A percentile compares a stretch with the other conserved stretches of the same genome.
Evolutionary conservation across 2,797 vertebrate species (phyloP).

Genomic region (Channallabes apus): DNA sequence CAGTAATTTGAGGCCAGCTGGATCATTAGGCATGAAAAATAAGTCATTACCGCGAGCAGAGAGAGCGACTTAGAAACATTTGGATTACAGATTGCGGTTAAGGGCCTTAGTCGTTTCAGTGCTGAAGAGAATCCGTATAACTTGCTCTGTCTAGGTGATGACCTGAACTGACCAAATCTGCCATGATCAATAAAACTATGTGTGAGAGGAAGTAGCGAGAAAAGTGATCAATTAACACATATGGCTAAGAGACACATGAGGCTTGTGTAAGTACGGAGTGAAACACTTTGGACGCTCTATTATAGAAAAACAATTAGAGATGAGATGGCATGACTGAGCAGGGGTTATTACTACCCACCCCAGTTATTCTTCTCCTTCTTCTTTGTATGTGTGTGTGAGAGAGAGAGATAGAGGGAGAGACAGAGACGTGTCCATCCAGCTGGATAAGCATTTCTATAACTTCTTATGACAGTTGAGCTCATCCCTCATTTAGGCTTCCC

Average conservation of each 20-base stretch:
- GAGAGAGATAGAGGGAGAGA: too few relatives aligned
- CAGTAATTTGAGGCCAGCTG: conserved; percentile 41
- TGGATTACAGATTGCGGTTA: not conserved
- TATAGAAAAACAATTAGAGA: not conserved
- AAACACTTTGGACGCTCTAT: not conserved
- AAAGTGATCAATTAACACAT: not conserved
- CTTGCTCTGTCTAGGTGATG: not conserved
- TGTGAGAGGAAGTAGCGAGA: not conserved
- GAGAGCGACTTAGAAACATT: not conserved
- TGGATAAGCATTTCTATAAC: not conserved
- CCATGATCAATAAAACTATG: not conserved
- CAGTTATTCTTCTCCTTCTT: too few relatives aligned
- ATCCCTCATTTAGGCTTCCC: not conserved
- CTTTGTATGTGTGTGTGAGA: too few relatives aligned
- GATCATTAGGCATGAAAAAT: conserved; percentile 40
- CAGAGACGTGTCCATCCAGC: not conserved
- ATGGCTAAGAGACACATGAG: too few relatives aligned
- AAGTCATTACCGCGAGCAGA: conserved; percentile 5
- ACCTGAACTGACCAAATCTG: not conserved
- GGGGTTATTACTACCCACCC: not conserved
- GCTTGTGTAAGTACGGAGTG: not conserved
- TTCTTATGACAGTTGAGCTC: not conserved
- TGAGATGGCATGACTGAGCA: not conserved
- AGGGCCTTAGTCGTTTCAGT: not conserved
- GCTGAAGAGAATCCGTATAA: not conserved